These are phyloP conservation scores for Epizoanthus scotinus DNA, from an alignment of 92 coral and sea anemone species.

Conservation along the genomic window DNA sequence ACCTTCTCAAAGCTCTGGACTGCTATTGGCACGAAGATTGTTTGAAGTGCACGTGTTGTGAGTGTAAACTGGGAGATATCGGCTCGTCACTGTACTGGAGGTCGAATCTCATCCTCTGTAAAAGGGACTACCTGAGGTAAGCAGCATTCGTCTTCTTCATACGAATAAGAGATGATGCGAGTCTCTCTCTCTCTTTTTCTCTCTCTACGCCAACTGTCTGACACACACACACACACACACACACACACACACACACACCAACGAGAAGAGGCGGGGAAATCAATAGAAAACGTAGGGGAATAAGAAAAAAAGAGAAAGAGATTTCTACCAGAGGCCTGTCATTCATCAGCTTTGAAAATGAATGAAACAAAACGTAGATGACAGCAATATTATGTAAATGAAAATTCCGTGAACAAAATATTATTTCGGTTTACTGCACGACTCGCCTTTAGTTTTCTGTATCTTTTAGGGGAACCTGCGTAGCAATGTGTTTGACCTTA, in stretches of 20 bases:
- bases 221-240: not conserved
- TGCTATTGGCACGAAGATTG: slow-evolving; percentile 88
- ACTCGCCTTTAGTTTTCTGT: not conserved
- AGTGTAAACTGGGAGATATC: slow-evolving; percentile 82
- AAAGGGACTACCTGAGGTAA: slow-evolving; percentile 86
- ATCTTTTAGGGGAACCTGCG: not conserved
- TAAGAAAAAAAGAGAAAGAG: not conserved
- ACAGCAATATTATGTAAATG: not conserved
- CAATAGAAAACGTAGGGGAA: not conserved
- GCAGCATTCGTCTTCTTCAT: not conserved
- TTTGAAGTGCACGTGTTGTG: slow-evolving; percentile 82
- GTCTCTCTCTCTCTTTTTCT: too few species aligned
- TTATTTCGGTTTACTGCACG: not conserved
- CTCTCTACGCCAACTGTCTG: too few species aligned
- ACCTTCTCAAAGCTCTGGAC: slow-evolving; percentile 78
- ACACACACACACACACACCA: not conserved
- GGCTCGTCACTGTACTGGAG: slow-evolving; percentile 80
- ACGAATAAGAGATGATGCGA: not conserved
- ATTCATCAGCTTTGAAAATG: not conserved
- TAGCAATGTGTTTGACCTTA: not conserved
- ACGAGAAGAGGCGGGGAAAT: not conserved
- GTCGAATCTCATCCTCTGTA: slow-evolving; percentile 80
- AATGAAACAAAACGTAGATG: not conserved
- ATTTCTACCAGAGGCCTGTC: not conserved
- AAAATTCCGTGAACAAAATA: not conserved